Evolutionary conservation across 2,797 vertebrate species (phyloP), one percentile per base, ranked within the genome.

Genomic region (Smutsia temminckii): DNA sequence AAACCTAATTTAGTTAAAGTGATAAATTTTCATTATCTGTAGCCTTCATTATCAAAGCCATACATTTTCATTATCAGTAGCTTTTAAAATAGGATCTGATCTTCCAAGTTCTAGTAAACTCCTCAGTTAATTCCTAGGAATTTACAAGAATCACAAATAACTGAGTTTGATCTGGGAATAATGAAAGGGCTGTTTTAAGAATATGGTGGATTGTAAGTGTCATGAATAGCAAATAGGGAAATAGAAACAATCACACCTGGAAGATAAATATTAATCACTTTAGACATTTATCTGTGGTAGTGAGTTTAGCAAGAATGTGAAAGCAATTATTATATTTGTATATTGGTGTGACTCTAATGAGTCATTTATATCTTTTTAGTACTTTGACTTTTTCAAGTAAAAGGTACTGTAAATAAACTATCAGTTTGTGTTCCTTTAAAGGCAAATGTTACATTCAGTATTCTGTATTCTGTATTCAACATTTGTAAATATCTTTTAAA

Each of bases 321-420:
- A 17, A 25, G 4, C 16, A 75, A 53, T 92, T 53, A 81, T 29
- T 86, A 49, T 71, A 71, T 91, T 94, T 93, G 57, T 53, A 25
- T 86, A 53, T 75, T 92, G 29, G 1, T 89, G 21, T 89, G 68
- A 11, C n/a, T 91, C 81, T 91, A 77, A 34, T 83, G 64, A 86
- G 42, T 42, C n/a, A 42, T 46, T 61, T 49, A 17, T 86, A 83
- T 74, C 51, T 29, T 84, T 92, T 91, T 59, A 61, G 53, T 90
- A 75, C 57, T 90, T 95, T 69, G 75, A 94, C 81, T 80, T 93
- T 92, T 90, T 92, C 40, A 68, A 85, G 71, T 84, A 53, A 86
- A 88, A 85, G 23, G 12, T 46, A 46, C 46, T 46, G 10, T 46
- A 46, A 46, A 46, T 46, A 46, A 46, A 46, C 46, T 81, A 80